Percentiles rank a stretch among this genome's conserved stretches.
These are phyloP conservation scores for Nymphalis c-album DNA, from an alignment of 2,888 invertebrate genomes.

Conservation along the genomic window DNA sequence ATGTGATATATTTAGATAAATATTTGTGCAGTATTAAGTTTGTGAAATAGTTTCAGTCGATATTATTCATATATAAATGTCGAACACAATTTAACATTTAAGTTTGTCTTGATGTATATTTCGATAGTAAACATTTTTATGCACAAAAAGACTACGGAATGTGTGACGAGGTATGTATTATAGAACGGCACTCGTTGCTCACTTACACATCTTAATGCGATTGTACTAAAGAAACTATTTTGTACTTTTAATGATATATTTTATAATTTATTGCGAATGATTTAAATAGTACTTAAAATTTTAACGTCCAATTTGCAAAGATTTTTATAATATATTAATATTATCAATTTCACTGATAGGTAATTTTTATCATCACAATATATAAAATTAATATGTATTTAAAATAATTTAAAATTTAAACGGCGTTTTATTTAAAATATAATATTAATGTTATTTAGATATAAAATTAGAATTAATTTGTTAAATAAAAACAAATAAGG, in stretches of 20 bases:
- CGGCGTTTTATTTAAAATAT: too few relatives aligned
- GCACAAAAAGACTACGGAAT: too few relatives aligned
- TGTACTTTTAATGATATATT: neutral
- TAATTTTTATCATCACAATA: too few relatives aligned
- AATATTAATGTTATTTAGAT: neutral
- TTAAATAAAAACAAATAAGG: neutral
- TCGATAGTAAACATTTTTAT: too few relatives aligned
- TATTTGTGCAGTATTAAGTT: constrained; percentile 18
- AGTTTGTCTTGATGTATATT: too few relatives aligned
- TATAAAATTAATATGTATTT: too few relatives aligned
- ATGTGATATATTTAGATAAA: constrained; percentile 7
- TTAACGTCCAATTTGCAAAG: neutral
- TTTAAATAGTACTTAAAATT: constrained; percentile 5
- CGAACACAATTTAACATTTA: neutral
- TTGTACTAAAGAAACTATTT: neutral
- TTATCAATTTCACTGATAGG: too few relatives aligned
- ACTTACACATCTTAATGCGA: neutral
- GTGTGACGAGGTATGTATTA: too few relatives aligned
- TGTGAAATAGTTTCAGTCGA: neutral
- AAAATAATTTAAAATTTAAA: too few relatives aligned
- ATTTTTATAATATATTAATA: neutral
- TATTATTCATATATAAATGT: neutral
- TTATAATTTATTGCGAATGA: neutral
- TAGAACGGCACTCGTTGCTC: too few relatives aligned
- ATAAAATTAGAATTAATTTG: neutral